Conservation (phyloP, 1,140 invertebrate genomes). For the Drosophila takahashii region DNA sequence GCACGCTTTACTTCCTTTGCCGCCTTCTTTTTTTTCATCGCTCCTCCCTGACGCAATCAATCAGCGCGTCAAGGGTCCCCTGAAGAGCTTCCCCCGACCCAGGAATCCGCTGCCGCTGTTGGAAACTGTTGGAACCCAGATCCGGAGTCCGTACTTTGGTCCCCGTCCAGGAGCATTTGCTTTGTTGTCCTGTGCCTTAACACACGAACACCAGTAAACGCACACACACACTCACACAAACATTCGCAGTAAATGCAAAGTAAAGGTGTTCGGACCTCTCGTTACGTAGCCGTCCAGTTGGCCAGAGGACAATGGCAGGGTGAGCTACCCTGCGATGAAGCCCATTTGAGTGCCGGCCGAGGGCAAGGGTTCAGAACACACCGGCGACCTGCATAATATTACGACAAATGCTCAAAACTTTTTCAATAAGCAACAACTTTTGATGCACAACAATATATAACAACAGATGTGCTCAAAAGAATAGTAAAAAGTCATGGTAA, state of each 20-base stretch:
- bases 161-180: constrained; percentile 42
- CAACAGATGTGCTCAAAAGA: neutral
- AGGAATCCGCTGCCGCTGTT: constrained; percentile 3
- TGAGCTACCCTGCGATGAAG: constrained; percentile 43
- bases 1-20: constrained; percentile 13
- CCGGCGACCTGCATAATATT: constrained; percentile 76
- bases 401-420: constrained; percentile 76
- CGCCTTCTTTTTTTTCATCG: constrained; percentile 1
- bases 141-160: neutral
- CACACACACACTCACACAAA: neutral
- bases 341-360: constrained; percentile 28
- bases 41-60: constrained; percentile 64
- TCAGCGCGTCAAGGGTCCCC: constrained; percentile 68
- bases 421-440: constrained; percentile 78
- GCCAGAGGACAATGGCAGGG: constrained; percentile 61
- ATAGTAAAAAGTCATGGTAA: neutral
- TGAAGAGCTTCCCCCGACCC: constrained; percentile 10
- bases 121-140: constrained; percentile 3
- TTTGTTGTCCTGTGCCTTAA: constrained; percentile 52
- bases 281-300: constrained; percentile 50
- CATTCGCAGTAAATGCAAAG: constrained; percentile 70
- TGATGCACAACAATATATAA: constrained; percentile 31
- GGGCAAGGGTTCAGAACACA: constrained; percentile 53
- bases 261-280: constrained; percentile 66
- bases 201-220: constrained; percentile 13